Conservation (phyloP, 1,140 invertebrate genomes). For the Caligus rogercresseyi region DNA sequence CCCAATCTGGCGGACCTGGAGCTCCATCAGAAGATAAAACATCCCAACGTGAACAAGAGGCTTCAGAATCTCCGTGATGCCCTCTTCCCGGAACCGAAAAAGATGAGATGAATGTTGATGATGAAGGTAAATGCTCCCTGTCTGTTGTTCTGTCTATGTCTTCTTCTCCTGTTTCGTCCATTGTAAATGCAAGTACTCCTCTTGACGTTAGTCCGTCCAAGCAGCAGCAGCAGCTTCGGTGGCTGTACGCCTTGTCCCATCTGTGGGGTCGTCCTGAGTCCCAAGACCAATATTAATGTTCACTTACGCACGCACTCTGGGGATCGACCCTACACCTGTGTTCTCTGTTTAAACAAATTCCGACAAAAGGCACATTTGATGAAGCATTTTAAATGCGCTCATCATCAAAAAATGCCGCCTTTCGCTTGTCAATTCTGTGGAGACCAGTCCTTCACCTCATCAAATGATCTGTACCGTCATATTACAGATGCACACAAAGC, state of each 20-base stretch:
- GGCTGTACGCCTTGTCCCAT: conserved; percentile 8
- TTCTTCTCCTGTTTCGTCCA: conserved; percentile 10
- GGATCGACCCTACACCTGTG: conserved; percentile 89
- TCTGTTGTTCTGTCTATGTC: not conserved
- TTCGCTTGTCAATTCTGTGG: conserved; percentile 12
- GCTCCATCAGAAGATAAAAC: not conserved
- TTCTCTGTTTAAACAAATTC: conserved; percentile 70
- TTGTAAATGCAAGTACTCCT: not conserved
- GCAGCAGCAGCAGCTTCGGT: too few relatives aligned
- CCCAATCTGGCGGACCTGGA: not conserved
- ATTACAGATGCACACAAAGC: conserved; percentile 18
- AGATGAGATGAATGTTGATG: not conserved
- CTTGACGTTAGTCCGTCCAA: not conserved
- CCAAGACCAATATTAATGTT: conserved; percentile 22
- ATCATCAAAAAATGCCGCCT: conserved; percentile 15
- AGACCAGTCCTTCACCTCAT: not conserved
- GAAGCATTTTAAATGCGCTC: conserved; percentile 43
- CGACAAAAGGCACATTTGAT: conserved; percentile 90
- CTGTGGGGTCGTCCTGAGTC: conserved; percentile 9
- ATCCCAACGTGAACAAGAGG: conserved; percentile 13
- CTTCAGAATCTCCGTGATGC: conserved; percentile 2
- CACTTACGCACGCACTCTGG: conserved; percentile 92
- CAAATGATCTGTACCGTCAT: conserved; percentile 21
- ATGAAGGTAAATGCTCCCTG: not conserved
- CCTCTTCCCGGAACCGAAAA: not conserved